These are phyloP conservation scores for Poeciliopsis turneri DNA, from an alignment of 2,797 vertebrate genomes.

Conservation along the genomic window DNA sequence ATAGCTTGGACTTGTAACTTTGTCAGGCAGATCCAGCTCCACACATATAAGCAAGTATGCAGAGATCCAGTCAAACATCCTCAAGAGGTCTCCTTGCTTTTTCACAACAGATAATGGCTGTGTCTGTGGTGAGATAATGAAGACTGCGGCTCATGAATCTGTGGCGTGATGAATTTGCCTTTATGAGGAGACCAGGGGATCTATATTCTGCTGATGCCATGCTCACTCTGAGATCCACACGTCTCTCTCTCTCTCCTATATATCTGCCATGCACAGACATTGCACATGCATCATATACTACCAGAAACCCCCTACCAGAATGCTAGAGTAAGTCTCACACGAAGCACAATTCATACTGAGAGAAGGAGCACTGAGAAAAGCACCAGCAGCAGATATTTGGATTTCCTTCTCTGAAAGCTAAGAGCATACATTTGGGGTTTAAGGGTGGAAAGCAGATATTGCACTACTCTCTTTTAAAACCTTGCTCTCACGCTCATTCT, in stretches of 20 bases:
- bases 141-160: constrained; percentile 57
- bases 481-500: neutral
- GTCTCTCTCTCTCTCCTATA: constrained; percentile 9
- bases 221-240: constrained; percentile 22
- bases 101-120: constrained; percentile 21
- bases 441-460: neutral
- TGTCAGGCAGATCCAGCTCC: neutral
- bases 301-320: neutral
- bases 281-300: constrained; percentile 1
- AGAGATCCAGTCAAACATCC: neutral
- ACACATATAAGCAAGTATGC: neutral
- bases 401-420: neutral
- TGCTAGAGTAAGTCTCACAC: constrained; percentile 1
- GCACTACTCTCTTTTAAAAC: neutral
- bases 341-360: constrained; percentile 20
- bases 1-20: neutral
- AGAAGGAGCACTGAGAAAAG: constrained; percentile 15
- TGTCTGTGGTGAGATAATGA: constrained; percentile 41
- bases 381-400: neutral
- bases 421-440: neutral
- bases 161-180: constrained; percentile 58
- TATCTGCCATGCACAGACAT: constrained; percentile 2
- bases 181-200: constrained; percentile 56
- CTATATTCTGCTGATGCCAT: constrained; percentile 62
- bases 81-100: neutral